phyloP scores from a whole-genome alignment of 1,140 invertebrate species.

The Apis dorsata region DNA sequence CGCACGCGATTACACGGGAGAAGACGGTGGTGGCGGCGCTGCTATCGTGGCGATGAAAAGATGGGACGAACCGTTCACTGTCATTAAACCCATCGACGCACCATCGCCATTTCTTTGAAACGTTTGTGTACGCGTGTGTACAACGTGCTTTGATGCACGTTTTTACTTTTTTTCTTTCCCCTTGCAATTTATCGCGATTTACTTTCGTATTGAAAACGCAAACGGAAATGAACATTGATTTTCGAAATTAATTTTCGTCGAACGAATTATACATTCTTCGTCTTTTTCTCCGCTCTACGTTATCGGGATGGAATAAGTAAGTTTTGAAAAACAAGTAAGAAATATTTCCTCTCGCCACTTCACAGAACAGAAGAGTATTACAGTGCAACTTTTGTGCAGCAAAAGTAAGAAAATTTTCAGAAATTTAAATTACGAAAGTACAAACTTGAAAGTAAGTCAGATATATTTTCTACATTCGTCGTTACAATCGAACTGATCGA shows the following conservation, averaged over 20 bases:
- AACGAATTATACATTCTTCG: neutral
- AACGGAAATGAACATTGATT: neutral
- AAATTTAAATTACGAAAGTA: too few relatives aligned
- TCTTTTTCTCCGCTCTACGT: too few relatives aligned
- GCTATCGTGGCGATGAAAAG: constrained; percentile 57
- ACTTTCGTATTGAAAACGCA: neutral
- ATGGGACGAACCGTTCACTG: constrained; percentile 46
- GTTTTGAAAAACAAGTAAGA: too few relatives aligned
- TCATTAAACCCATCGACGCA: constrained; percentile 51
- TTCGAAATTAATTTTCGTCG: neutral
- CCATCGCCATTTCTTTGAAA: constrained; percentile 18
- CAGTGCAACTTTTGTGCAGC: too few relatives aligned
- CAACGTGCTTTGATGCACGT: neutral
- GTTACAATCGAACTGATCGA: too few relatives aligned
- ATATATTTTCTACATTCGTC: too few relatives aligned
- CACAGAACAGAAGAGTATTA: too few relatives aligned
- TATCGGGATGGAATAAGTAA: neutral
- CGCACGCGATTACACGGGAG: constrained; percentile 49
- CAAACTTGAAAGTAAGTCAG: too few relatives aligned
- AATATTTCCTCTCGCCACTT: too few relatives aligned
- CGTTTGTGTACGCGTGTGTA: neutral
- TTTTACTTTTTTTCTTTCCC: neutral
- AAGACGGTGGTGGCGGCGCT: neutral
- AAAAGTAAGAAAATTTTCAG: too few relatives aligned
- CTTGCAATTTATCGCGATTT: too few relatives aligned